phyloP scores from a whole-genome alignment of 2,113 vertebrate genomes.

The Hemichromis elongatus region DNA sequence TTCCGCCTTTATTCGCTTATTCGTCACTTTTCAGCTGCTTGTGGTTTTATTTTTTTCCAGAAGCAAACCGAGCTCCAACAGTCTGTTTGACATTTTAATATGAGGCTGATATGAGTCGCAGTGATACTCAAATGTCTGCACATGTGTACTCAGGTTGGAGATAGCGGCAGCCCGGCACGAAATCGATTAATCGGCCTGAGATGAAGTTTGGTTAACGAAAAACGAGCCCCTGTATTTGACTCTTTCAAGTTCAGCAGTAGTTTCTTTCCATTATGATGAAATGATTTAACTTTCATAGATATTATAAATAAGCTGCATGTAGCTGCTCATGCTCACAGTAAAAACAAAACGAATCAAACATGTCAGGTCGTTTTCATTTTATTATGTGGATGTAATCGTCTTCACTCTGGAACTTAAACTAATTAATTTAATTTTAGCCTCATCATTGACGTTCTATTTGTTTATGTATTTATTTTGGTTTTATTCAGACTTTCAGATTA shows the following conservation, averaged over 20 bases:
- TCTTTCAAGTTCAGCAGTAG: neutral
- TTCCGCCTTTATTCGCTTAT: neutral
- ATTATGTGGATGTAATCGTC: neutral
- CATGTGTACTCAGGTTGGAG: neutral
- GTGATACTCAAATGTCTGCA: neutral
- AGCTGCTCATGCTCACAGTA: neutral
- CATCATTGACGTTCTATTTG: neutral
- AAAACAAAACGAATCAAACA: neutral
- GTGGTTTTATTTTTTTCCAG: neutral
- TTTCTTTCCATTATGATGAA: neutral
- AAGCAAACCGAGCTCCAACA: neutral
- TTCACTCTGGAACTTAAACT: neutral
- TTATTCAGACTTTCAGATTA: neutral
- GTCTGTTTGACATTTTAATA: constrained; percentile 12
- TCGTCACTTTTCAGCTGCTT: neutral
- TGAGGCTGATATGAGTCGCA: neutral
- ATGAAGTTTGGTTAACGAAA: neutral
- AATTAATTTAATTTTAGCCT: neutral
- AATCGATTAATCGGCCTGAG: neutral
- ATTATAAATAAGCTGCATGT: neutral
- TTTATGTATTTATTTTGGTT: neutral
- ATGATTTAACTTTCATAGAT: neutral
- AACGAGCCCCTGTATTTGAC: neutral
- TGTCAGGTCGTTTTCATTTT: neutral
- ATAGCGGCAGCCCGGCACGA: neutral